Percentiles rank a stretch among this genome's conserved stretches.
These are phyloP conservation scores for Eupithecia inturbata DNA, from an alignment of 2,888 invertebrate species.

Conservation along the genomic window DNA sequence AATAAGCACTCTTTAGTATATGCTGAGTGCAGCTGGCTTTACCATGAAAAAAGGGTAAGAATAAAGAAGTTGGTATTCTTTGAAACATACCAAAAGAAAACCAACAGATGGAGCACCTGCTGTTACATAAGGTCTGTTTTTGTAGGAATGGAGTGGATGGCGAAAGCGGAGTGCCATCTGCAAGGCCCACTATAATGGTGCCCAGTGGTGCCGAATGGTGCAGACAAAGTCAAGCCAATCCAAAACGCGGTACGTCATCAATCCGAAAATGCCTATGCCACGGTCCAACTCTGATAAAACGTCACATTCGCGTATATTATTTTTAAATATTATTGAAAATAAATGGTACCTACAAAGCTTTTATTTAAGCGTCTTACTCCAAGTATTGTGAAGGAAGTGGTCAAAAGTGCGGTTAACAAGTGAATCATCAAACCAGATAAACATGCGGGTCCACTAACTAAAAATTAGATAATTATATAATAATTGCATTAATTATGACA, in stretches of 20 bases:
- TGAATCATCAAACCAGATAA: slow-evolving; percentile 3
- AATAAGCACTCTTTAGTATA: neutral
- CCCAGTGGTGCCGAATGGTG: neutral
- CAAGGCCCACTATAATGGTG: neutral
- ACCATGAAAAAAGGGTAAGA: neutral
- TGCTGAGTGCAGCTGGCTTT: neutral
- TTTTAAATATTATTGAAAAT: too few relatives aligned
- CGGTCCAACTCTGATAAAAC: neutral
- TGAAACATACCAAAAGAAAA: neutral
- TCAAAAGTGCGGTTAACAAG: neutral
- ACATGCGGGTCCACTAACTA: neutral
- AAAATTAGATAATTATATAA: slow-evolving; percentile 1
- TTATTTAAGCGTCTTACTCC: neutral
- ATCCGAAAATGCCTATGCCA: neutral
- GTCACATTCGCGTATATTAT: too few relatives aligned
- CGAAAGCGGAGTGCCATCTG: slow-evolving; percentile 5
- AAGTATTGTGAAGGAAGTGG: neutral
- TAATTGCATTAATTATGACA: slow-evolving; percentile 2
- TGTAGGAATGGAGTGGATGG: neutral
- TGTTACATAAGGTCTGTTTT: slow-evolving; percentile 21
- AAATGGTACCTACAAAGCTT: neutral
- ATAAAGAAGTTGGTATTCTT: neutral
- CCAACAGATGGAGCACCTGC: slow-evolving; percentile 11
- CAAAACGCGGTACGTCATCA: neutral
- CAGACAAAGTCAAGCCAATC: neutral